Conservation (phyloP, 2,797 vertebrate genomes). For the Chromobotia macracanthus region DNA sequence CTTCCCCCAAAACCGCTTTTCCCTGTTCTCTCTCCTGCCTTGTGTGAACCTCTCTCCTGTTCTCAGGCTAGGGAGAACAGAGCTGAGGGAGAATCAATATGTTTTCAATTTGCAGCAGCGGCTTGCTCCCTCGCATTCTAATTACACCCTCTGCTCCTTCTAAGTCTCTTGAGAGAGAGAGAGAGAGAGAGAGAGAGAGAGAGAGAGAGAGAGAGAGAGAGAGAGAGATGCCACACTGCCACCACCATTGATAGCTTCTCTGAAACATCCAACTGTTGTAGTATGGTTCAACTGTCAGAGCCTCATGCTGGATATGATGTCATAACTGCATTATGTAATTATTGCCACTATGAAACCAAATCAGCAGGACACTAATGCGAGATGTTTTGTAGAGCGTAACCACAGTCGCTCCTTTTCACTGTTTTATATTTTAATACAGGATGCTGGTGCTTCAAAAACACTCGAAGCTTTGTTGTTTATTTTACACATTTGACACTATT, state of each 20-base stretch:
- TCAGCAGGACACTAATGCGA: background rate
- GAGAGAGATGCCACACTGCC: conserved; percentile 34
- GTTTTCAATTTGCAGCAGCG: conserved; percentile 71
- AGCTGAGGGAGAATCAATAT: conserved; percentile 66
- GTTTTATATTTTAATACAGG: no score
- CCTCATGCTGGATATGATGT: conserved; percentile 26
- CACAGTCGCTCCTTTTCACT: background rate
- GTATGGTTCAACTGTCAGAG: background rate
- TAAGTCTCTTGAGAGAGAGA: conserved; percentile 35
- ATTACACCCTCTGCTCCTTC: conserved; percentile 57
- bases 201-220: conserved; percentile 35
- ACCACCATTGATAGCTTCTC: conserved; percentile 19
- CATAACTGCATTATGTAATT: conserved; percentile 18
- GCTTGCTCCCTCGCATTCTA: conserved; percentile 66
- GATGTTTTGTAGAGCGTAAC: background rate
- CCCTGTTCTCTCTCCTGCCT: conserved; percentile 25
- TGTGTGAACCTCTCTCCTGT: conserved; percentile 51
- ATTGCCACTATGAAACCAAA: conserved; percentile 4
- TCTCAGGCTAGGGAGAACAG: conserved; percentile 54
- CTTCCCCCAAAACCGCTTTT: background rate
- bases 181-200: conserved; percentile 40
- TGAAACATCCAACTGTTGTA: conserved; percentile 9
- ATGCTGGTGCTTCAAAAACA: no score
- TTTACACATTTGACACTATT: no score
- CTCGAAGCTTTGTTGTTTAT: no score